Evolutionary conservation across 2,888 invertebrate genomes (phyloP), one percentile per base, ranked within the genome.

Genomic region (Agrochola macilenta): DNA sequence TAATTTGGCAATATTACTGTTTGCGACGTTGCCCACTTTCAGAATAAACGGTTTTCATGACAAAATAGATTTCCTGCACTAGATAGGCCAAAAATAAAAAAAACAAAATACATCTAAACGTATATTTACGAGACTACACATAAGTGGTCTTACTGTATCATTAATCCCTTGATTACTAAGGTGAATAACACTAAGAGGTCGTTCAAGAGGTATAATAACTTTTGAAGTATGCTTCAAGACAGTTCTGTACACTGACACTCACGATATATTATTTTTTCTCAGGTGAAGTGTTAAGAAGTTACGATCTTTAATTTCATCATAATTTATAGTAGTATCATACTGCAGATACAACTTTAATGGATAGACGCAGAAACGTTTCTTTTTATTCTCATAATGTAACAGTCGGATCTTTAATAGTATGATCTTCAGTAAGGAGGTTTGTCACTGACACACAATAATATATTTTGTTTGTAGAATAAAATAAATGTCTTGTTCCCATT

Each of bases 181-280:
- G 83, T 82, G 68, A 82, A 82, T 69, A 86, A 77, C 86, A 72
- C 65, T 43, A 58, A 17, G 30, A 69, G 83, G 20, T 71, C 68
- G 11, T 12, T 69, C 43, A 72, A 82, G 82, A 82, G 68, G 64
- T 76, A 76, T 69, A 39, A 70, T 63, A 76, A 69, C 64, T 58
- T 82, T 60, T 61, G 30, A 69, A 76, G 86, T 46, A 14, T 61
- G 60, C 43, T 57, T 43, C 23, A 64, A 75, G 52, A 26, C n/a
- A 17, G 17, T 23, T 23, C 17, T 30, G n/a, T 20, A 52, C 23
- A 26, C 39, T 26, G 52, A 20, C 7, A 26, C 11, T 46, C 30
- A 64, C 12, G 14, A 54, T 52, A 39, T 68, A 7, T 26, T 69
- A 20, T 79, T 79, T 68, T 57, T 68, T 30, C 14, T 43, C 8